A percentile compares a stretch with the other conserved stretches of the same genome.
Evolutionary conservation across 2,888 invertebrate genomes (phyloP).

Genomic region (Pollenia amentaria): DNA sequence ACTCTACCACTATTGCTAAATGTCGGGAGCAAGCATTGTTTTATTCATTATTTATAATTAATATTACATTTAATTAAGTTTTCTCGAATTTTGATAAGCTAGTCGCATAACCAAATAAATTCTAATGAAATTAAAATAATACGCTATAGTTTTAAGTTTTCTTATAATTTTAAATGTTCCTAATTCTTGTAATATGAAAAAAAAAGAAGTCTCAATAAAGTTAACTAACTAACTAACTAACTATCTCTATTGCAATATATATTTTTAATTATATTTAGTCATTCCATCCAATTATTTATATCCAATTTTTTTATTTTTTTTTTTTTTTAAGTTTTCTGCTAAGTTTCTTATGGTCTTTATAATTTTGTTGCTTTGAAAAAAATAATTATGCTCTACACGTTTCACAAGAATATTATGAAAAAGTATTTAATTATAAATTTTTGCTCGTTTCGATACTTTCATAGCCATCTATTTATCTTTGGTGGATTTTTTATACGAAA

Average conservation of each 20-base stretch:
- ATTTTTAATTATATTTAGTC: constrained; percentile 28
- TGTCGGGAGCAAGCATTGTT: no score
- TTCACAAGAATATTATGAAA: constrained; percentile 17
- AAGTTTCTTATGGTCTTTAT: background rate
- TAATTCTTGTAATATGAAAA: no score
- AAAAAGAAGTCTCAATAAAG: no score
- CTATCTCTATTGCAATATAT: background rate
- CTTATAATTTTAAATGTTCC: no score
- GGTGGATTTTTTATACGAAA: background rate
- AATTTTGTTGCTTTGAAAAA: background rate
- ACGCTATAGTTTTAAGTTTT: no score
- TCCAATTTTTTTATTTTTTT: constrained; percentile 19
- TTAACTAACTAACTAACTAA: no score
- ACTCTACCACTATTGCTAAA: no score
- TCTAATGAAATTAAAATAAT: no score
- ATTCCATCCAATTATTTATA: background rate
- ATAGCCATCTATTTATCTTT: background rate
- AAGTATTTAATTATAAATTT: background rate
- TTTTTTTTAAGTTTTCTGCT: background rate
- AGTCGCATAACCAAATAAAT: no score
- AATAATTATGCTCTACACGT: constrained; percentile 41
- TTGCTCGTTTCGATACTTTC: background rate
- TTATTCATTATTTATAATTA: no score
- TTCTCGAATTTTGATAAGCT: no score
- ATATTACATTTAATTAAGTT: no score